Conservation (phyloP, 2,888 invertebrate genomes). For the Pollenia angustigena region DNA sequence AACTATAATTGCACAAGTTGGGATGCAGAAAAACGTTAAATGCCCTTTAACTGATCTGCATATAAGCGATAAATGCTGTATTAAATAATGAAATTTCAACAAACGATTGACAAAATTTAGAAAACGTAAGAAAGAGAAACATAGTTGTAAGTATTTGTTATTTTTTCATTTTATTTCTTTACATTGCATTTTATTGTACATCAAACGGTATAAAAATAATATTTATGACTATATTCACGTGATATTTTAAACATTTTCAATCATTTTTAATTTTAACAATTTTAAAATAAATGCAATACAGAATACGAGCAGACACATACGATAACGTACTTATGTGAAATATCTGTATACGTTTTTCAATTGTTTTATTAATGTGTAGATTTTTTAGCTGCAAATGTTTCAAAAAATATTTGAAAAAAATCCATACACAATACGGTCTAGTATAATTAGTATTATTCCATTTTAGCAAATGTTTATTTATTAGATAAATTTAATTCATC, state of each 20-base stretch:
- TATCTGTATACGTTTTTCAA: slow-evolving; percentile 26
- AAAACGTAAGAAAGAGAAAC: no score
- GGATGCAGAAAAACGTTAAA: no score
- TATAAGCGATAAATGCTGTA: no score
- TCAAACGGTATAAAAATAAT: background rate
- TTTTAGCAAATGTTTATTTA: background rate
- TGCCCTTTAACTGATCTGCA: no score
- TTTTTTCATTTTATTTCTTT: background rate
- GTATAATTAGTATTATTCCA: background rate
- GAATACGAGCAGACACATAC: background rate
- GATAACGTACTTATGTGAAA: background rate
- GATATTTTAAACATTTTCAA: slow-evolving; percentile 19
- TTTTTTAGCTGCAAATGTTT: background rate
- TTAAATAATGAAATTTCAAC: no score
- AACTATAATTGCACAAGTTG: no score
- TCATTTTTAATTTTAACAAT: slow-evolving; percentile 36
- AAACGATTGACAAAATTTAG: no score
- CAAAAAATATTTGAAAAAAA: slow-evolving; percentile 15
- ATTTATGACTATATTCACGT: slow-evolving; percentile 16
- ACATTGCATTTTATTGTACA: background rate
- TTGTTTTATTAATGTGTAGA: slow-evolving; percentile 51
- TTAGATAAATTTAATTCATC: slow-evolving; percentile 9
- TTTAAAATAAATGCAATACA: slow-evolving; percentile 14
- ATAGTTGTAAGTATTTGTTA: background rate
- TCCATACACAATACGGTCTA: background rate